Evolutionary conservation across 2,888 invertebrate species (phyloP).

Genomic region (Chirona hameri): DNA sequence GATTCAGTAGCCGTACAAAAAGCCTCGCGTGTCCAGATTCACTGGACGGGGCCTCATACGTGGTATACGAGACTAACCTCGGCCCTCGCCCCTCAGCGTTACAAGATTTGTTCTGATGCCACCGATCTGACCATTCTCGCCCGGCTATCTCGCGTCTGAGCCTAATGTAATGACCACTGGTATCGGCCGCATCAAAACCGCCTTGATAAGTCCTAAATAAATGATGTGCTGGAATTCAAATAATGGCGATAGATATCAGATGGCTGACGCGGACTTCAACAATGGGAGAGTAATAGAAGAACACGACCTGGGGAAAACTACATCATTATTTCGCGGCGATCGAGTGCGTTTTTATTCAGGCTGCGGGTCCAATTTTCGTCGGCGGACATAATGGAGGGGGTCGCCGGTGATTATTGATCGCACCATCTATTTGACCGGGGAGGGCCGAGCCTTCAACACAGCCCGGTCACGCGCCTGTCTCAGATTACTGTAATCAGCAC

Average conservation of each 20-base stretch:
- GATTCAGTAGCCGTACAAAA: neutral
- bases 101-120: conserved; percentile 5
- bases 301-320: neutral
- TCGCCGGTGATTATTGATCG: conserved; percentile 3
- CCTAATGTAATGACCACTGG: neutral
- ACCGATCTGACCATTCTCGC: neutral
- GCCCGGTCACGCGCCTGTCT: neutral
- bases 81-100: neutral
- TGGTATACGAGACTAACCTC: neutral
- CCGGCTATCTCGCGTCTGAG: neutral
- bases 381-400: neutral
- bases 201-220: conserved; percentile 10
- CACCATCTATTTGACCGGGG: neutral
- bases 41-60: neutral
- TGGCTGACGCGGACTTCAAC: neutral
- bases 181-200: neutral
- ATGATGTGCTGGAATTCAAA: conserved; percentile 26
- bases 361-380: neutral
- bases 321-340: neutral
- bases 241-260: neutral
- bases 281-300: conserved; percentile 3
- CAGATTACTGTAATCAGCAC: neutral
- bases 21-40: neutral
- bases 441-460: neutral
- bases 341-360: neutral